Evolutionary conservation across 2,888 invertebrate genomes (phyloP).

Genomic region (Erebia palarica): DNA sequence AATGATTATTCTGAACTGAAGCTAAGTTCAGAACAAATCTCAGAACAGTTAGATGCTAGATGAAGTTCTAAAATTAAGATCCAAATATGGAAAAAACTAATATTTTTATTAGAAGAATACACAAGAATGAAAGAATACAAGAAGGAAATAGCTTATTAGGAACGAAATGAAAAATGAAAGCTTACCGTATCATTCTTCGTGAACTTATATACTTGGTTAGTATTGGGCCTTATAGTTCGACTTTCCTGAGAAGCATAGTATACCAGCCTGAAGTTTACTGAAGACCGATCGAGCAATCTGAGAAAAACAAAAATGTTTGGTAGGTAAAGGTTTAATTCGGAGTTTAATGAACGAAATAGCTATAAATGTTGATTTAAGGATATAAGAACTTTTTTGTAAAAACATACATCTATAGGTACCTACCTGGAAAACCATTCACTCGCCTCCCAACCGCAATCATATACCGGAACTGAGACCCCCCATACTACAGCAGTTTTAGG

Average conservation of each 20-base stretch:
- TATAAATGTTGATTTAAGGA: no score
- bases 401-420: conserved; percentile 6
- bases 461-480: conserved; percentile 81
- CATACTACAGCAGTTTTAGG: conserved; percentile 78
- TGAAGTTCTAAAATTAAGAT: neutral
- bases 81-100: neutral
- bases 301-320: conserved; percentile 35
- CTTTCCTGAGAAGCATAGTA: conserved; percentile 79
- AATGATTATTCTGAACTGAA: no score
- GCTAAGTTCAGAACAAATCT: no score
- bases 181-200: conserved; percentile 67
- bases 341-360: no score
- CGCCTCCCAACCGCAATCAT: conserved; percentile 88
- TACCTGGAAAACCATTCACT: conserved; percentile 88
- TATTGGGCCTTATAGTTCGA: conserved; percentile 46
- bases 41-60: no score
- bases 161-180: neutral
- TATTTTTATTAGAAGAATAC: no score
- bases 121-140: no score
- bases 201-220: conserved; percentile 55
- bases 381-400: no score
- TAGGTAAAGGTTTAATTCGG: no score
- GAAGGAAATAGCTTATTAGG: no score
- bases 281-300: conserved; percentile 77
- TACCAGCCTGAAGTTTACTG: conserved; percentile 79